phyloP scores from a whole-genome alignment of 1,140 invertebrate species.

The Drosophila bocqueti region DNA sequence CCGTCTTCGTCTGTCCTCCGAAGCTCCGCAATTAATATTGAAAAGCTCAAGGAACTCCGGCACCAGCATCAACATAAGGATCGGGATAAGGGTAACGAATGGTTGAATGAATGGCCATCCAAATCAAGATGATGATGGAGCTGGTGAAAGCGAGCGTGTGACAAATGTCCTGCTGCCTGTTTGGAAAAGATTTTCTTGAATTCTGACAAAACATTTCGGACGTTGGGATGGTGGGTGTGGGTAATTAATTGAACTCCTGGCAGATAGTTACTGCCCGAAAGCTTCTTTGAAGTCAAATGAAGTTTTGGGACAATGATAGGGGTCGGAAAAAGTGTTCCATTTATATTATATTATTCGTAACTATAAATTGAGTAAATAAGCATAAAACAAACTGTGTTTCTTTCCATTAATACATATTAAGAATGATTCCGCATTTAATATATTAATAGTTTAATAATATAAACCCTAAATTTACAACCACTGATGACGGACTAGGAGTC shows the following conservation, averaged over 20 bases:
- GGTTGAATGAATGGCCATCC: slow-evolving; percentile 45
- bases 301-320: slow-evolving; percentile 2
- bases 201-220: slow-evolving; percentile 56
- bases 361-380: too few species aligned
- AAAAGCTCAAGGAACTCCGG: slow-evolving; percentile 55
- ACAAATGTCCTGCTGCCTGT: slow-evolving; percentile 67
- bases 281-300: slow-evolving; percentile 31
- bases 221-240: slow-evolving; percentile 7
- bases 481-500: too few species aligned
- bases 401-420: too few species aligned
- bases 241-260: slow-evolving; percentile 67
- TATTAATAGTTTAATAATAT: not conserved
- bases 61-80: slow-evolving; percentile 41
- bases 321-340: not conserved
- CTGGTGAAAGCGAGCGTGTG: slow-evolving; percentile 79
- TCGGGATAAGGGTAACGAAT: slow-evolving; percentile 42
- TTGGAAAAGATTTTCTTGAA: slow-evolving; percentile 71
- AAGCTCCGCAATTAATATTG: slow-evolving; percentile 78
- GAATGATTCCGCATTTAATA: not conserved
- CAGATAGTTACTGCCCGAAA: slow-evolving; percentile 16
- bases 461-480: too few species aligned
- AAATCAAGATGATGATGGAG: slow-evolving; percentile 69
- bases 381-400: too few species aligned
- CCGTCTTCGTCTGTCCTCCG: slow-evolving; percentile 28
- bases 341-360: not conserved